Conservation (phyloP, 2,113 vertebrate genomes). For the Cephalopterus ornatus region DNA sequence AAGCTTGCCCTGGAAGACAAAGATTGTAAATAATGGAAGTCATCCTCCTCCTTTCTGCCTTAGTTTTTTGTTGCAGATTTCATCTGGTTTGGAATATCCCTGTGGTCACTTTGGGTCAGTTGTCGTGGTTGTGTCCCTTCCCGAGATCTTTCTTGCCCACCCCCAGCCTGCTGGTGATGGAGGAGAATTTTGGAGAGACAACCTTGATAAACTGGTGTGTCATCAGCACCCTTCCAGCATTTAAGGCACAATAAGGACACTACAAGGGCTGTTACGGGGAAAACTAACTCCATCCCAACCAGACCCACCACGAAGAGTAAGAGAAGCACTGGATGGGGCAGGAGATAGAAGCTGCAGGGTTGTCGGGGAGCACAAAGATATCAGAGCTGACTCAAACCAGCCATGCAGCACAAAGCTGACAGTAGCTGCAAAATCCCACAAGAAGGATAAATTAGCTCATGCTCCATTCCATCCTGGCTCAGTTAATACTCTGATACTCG, state of each 20-base stretch:
- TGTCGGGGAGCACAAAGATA: not conserved
- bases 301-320: not conserved
- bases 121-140: too few relatives aligned
- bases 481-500: not conserved
- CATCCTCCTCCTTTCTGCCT: not conserved
- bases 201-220: not conserved
- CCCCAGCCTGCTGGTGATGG: too few relatives aligned
- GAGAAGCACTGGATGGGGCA: not conserved
- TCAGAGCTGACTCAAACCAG: not conserved
- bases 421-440: slow-evolving; percentile 29
- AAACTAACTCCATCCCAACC: not conserved
- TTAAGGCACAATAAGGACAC: not conserved
- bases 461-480: not conserved
- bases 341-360: not conserved
- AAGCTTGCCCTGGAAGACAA: not conserved
- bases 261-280: not conserved
- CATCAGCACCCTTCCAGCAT: not conserved
- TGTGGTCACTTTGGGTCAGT: not conserved
- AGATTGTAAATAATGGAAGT: not conserved
- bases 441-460: slow-evolving; percentile 32
- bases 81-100: not conserved
- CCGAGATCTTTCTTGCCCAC: not conserved
- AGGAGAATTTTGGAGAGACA: not conserved
- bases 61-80: not conserved
- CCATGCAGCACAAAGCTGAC: slow-evolving; percentile 21